Percentiles rank a stretch among this genome's conserved stretches.
Evolutionary conservation across 2,113 vertebrate genomes (phyloP).

Genomic region (Carlito syrichta): DNA sequence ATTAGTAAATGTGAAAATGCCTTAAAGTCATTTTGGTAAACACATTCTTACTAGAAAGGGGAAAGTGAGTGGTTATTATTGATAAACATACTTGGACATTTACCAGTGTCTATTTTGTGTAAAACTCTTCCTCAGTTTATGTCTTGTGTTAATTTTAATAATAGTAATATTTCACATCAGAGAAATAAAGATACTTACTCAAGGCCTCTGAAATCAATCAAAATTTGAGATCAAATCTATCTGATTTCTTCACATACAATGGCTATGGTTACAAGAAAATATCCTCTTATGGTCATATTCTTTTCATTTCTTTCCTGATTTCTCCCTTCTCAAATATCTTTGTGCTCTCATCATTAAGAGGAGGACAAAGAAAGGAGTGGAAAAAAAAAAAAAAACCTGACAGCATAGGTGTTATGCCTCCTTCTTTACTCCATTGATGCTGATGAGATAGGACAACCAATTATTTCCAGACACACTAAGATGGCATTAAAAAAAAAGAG

Average conservation of each 20-base stretch:
- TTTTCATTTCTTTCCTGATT: background rate
- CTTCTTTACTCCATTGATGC: slow-evolving; percentile 40
- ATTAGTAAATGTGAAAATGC: background rate
- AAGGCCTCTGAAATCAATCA: background rate
- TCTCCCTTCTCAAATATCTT: background rate
- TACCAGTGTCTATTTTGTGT: background rate
- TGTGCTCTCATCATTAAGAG: slow-evolving; percentile 29
- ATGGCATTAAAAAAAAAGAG: background rate
- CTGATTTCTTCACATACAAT: background rate
- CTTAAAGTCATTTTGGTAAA: background rate
- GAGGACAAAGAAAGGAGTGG: slow-evolving; percentile 33
- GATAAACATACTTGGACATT: background rate
- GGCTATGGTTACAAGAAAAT: background rate
- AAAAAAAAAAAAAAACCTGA: background rate
- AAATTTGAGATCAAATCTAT: background rate
- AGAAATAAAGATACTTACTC: background rate
- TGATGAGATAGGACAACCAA: slow-evolving; percentile 74
- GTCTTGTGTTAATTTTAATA: background rate
- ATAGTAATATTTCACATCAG: background rate
- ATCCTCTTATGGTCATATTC: background rate
- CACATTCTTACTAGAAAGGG: background rate
- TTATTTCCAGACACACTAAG: slow-evolving; percentile 50
- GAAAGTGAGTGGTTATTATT: background rate
- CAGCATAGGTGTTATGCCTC: background rate
- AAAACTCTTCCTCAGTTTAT: background rate